Base-by-base conservation (phyloP, 1,140 invertebrate genomes). In the Drosophila kikkawai region DNA sequence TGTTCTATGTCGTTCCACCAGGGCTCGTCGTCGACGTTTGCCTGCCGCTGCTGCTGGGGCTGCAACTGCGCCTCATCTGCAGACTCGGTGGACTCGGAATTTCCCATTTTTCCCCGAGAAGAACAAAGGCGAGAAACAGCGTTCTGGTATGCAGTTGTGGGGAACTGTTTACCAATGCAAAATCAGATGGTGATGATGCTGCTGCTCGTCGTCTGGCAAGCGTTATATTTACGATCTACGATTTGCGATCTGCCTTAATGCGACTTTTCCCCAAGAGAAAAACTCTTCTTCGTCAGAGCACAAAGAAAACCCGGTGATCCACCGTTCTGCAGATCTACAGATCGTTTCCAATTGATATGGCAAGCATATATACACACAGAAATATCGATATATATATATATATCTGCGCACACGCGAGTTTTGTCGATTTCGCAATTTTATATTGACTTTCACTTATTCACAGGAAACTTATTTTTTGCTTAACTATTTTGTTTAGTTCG, bases 1-100 rank as follows among this genome's bases (percentile, higher is more conserved):
- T 92, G 91, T 48, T 93, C 92, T 17, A 92, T 85, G 45, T 85
- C 73, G 48, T 81, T 77, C 92, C 92, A 93, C 91, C 92, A 92
- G 26, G 91, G 84, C 73, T 92, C 91, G 34, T 90, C 91, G 37
- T 81, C 82, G 36, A 63, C 73, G 13, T 41, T 32, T 12, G 34
- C 19, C 48, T 41, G 34, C 41, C 48, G 61, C 48, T 57, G 39
- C 44, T 57, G 64, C 51, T 56, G 73, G 32, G 29, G 55, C 48
- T 53, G 80, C 32, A 44, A 19, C 57, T 41, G 32, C 78, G 82
- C 69, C 44, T 82, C 80, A 73, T 79, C 59, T 45, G 67, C 55
- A 44, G 71, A 48, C 74, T 73, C 61, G 50, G 79, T 76, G 29
- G 83, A 91, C 71, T 91, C 87, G 26, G 71, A 29, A 68, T 87